A percentile compares a stretch with the other conserved stretches of the same genome.
These are phyloP conservation scores for Corydoras sp. DNA, from an alignment of 2,113 vertebrate genomes.

Conservation along the genomic window DNA sequence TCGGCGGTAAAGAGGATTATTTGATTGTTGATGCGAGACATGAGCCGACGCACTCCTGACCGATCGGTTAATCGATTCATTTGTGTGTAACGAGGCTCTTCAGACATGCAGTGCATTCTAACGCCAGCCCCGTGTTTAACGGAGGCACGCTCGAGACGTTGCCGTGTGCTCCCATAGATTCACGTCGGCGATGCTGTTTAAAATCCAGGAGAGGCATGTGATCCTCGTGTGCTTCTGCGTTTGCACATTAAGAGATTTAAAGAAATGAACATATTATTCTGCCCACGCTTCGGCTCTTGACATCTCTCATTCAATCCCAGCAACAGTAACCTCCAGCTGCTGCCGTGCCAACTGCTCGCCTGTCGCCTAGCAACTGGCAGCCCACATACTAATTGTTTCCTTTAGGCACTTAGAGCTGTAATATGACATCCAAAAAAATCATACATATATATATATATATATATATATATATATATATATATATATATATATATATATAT, in stretches of 20 bases:
- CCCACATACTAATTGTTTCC: constrained; percentile 46
- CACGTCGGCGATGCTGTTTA: not conserved
- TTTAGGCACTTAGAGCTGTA: constrained; percentile 32
- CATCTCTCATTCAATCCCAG: constrained; percentile 38
- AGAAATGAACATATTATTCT: constrained; percentile 40
- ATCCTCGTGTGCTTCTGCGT: constrained; percentile 26
- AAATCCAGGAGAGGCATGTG: not conserved
- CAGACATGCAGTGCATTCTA: not conserved
- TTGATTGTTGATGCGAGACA: no score
- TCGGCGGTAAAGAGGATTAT: no score
- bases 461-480: not conserved
- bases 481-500: not conserved
- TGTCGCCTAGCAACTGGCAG: constrained; percentile 53
- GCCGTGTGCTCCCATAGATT: not conserved
- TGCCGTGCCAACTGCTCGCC: constrained; percentile 28
- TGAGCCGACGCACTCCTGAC: no score
- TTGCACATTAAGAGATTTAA: constrained; percentile 24
- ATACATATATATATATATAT: not conserved
- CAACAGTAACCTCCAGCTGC: constrained; percentile 14
- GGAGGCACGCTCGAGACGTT: not conserved
- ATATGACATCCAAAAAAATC: constrained; percentile 26
- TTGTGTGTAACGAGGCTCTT: no score
- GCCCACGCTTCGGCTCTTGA: constrained; percentile 35
- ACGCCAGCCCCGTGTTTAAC: not conserved
- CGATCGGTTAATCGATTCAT: no score